Evolutionary conservation across 2,113 vertebrate species (phyloP), one percentile per base, ranked within the genome.

Genomic region (Struthio camelus): DNA sequence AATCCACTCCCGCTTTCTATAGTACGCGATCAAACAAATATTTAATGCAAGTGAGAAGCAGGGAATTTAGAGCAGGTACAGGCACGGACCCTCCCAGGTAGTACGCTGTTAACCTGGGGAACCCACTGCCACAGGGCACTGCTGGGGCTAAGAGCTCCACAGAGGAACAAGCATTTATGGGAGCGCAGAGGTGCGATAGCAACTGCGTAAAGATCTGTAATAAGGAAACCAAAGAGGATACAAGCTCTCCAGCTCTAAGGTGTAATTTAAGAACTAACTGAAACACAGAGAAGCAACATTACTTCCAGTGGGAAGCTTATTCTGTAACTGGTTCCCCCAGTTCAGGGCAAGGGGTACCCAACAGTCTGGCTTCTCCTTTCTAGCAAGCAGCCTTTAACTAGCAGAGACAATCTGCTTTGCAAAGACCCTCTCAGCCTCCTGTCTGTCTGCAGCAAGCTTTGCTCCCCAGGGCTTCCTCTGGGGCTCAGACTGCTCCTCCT

Each of bases 61-160:
- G 53, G 59, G 65, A 58, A 10, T 2, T 2, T 18, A 36, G 50
- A 62, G 25, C 16, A 34, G 61, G 5, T 27, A 30, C 0, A 0
- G 30, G 22, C 20, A 14, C 32, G n/a, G 15, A 10, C 34, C n/a
- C 18, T 46, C 22, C 27, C 2, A 2, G 24, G n/a, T 22, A 16
- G 53, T n/a, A 44, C 3, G 4, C 22, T 8, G n/a, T 23, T 30
- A 62, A 61, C 15, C 23, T 7, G 36, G 50, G 54, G 53, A 80
- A 38, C 4, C 25, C 5, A 5, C 32, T 59, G 48, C 40, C 62
- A 16, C 50, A 28, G 25, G 32, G 69, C 10, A 36, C 36, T 17
- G 30, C 82, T 24, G 8, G 17, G 40, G 23, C 42, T 17, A 67
- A 28, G 28, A 28, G 25, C 19, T 67, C 46, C 34, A 10, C 38